A percentile compares a stretch with the other conserved stretches of the same genome.
Conservation (phyloP, 2,113 vertebrate species). For the Deroptyus accipitrinus region DNA sequence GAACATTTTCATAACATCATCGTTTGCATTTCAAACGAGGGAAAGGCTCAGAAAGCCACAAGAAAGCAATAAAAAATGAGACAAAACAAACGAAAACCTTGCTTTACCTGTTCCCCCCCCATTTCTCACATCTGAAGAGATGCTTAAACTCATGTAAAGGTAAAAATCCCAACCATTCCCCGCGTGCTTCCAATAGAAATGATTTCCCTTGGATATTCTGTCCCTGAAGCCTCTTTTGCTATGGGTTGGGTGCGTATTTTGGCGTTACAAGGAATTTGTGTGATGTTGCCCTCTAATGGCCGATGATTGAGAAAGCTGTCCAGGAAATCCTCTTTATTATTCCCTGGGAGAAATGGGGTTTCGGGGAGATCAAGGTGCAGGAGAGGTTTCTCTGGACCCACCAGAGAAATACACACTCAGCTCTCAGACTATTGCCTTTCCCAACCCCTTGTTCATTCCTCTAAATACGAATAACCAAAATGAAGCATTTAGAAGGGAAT, state of each 20-base stretch:
- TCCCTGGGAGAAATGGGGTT: not conserved
- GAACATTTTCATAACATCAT: slow-evolving; percentile 3
- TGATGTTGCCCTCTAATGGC: slow-evolving; percentile 32
- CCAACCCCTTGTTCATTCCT: not conserved
- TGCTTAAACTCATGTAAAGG: not conserved
- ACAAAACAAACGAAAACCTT: not conserved
- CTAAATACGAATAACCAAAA: not conserved
- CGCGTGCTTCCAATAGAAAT: not conserved
- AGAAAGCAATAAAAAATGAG: not conserved
- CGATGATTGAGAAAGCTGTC: not conserved
- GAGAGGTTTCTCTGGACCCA: not conserved
- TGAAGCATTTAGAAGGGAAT: not conserved
- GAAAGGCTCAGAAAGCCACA: not conserved
- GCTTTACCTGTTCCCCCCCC: not conserved
- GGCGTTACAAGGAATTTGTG: not conserved
- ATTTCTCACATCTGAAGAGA: not conserved
- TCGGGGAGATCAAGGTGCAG: not conserved
- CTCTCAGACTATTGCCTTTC: not conserved
- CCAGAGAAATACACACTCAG: fast-evolving
- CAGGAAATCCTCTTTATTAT: not conserved
- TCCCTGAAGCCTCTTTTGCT: not conserved
- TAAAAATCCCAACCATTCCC: not conserved
- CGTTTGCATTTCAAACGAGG: slow-evolving; percentile 60
- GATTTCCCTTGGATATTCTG: not conserved
- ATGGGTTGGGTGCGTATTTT: not conserved